Conservation (phyloP, 2,113 vertebrate genomes). For the Podocnemis expansa region DNA sequence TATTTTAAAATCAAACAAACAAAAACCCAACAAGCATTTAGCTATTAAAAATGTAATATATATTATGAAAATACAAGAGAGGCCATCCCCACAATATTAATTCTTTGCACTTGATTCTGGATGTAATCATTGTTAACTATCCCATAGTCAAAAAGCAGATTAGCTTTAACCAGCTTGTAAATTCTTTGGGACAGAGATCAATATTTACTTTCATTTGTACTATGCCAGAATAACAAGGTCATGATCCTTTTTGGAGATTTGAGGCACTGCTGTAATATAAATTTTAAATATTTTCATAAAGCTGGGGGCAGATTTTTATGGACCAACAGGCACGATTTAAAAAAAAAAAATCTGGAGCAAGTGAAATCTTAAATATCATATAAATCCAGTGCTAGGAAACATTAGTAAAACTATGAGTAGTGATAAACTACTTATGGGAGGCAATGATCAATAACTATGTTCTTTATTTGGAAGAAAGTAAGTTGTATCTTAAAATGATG, state of each 20-base stretch:
- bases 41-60: slow-evolving; percentile 12
- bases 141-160: neutral
- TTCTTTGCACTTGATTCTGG: neutral
- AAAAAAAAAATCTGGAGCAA: neutral
- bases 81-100: neutral
- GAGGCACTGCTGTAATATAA: neutral
- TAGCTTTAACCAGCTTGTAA: neutral
- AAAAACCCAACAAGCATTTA: neutral
- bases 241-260: neutral
- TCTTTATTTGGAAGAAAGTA: neutral
- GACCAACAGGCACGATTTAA: too few relatives aligned
- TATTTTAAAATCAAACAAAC: slow-evolving; percentile 58
- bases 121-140: neutral
- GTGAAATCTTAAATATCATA: neutral
- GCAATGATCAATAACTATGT: neutral
- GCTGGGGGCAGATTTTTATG: too few relatives aligned
- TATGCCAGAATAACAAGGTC: neutral
- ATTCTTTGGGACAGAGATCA: neutral
- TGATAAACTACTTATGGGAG: neutral
- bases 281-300: neutral
- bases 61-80: neutral
- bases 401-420: neutral
- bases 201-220: neutral
- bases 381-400: neutral
- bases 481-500: neutral